A percentile compares a stretch with the other conserved stretches of the same genome.
phyloP scores from a whole-genome alignment of 2,113 vertebrate species.

The Tor tambroides region DNA sequence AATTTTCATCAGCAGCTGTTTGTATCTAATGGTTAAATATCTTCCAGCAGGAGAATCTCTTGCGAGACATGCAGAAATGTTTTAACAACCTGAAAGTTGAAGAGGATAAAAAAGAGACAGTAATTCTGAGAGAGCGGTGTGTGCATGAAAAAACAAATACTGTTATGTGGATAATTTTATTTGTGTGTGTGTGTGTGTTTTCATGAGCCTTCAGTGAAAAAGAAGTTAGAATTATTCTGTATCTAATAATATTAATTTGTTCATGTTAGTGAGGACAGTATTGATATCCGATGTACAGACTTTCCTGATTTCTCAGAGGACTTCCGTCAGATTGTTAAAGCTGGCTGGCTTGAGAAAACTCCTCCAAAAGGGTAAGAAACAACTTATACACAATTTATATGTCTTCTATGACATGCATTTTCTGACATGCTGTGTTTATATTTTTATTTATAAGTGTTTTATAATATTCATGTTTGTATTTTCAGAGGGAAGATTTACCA shows the following conservation, averaged over 20 bases:
- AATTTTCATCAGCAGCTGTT: neutral
- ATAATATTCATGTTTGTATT: neutral
- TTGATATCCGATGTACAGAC: constrained; percentile 20
- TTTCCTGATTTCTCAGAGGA: constrained; percentile 5
- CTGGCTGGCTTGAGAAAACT: constrained; percentile 83
- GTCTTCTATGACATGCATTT: neutral
- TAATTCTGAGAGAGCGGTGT: neutral
- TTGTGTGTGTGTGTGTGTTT: neutral
- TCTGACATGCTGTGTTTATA: neutral
- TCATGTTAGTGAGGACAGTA: constrained; percentile 16
- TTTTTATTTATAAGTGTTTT: neutral
- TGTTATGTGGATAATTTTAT: neutral
- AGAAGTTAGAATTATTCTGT: neutral
- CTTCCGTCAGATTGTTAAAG: constrained; percentile 64
- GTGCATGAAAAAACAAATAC: neutral
- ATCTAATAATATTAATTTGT: constrained; percentile 13
- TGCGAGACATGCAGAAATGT: constrained; percentile 32
- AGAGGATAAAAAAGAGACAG: constrained; percentile 1
- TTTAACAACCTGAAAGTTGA: constrained; percentile 12
- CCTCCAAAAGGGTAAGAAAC: constrained; percentile 77
- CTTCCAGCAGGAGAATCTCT: neutral
- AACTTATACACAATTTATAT: neutral
- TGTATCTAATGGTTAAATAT: constrained; percentile 8
- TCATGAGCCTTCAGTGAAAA: neutral
- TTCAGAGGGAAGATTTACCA: constrained; percentile 81